Conservation (phyloP, 2,888 invertebrate species). For the Volucella inflata region DNA sequence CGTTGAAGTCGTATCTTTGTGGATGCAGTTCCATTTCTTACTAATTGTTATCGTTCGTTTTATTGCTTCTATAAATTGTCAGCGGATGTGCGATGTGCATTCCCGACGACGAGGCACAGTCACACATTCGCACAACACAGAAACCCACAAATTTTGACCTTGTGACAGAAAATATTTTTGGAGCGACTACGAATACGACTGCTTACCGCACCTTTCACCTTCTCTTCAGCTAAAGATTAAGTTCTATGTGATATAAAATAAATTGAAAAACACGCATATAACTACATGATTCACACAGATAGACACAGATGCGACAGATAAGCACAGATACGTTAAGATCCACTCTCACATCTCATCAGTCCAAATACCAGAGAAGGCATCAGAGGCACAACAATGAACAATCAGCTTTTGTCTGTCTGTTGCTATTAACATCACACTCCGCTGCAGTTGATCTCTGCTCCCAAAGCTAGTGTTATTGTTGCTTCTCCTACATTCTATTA, state of each 20-base stretch:
- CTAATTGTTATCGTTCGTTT: slow-evolving; percentile 47
- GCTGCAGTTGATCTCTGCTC: not conserved
- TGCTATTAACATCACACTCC: not conserved
- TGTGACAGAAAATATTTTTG: slow-evolving; percentile 62
- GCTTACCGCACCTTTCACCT: not conserved
- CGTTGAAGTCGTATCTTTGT: not conserved
- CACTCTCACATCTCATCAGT: too few relatives aligned
- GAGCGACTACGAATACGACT: slow-evolving; percentile 16
- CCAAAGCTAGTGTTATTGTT: too few relatives aligned
- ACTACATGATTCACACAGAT: slow-evolving; percentile 33
- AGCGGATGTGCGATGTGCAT: slow-evolving; percentile 45
- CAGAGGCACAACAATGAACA: slow-evolving; percentile 8
- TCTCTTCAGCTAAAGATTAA: not conserved
- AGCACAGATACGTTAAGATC: too few relatives aligned
- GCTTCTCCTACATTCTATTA: slow-evolving; percentile 25
- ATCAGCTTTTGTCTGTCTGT: slow-evolving; percentile 29
- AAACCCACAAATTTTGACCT: slow-evolving; percentile 65
- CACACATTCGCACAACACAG: slow-evolving; percentile 4
- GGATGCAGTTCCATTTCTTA: slow-evolving; percentile 29
- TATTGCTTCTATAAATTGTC: slow-evolving; percentile 54
- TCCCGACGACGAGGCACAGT: slow-evolving; percentile 18
- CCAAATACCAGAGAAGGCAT: too few relatives aligned
- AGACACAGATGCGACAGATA: too few relatives aligned
- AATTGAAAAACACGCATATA: slow-evolving; percentile 28
- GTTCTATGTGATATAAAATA: slow-evolving; percentile 32